Evolutionary conservation across 2,113 vertebrate species (phyloP).

Genomic region (Ginglymostoma cirratum): DNA sequence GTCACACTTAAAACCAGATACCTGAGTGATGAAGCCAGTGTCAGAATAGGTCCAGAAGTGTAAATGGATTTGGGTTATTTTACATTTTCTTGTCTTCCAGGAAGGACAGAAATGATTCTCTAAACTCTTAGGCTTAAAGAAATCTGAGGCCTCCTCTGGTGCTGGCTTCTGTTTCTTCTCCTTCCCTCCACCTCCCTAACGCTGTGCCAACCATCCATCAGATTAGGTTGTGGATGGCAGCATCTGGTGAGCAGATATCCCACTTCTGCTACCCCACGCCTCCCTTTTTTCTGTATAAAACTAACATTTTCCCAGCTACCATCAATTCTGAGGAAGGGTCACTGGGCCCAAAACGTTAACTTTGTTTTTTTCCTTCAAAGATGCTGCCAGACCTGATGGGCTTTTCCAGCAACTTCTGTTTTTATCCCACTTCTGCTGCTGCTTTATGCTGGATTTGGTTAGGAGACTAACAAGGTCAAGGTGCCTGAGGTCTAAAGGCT

Average conservation of each 20-base stretch:
- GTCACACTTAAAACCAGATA: neutral
- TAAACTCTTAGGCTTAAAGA: neutral
- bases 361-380: no score
- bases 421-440: neutral
- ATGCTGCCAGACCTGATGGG: no score
- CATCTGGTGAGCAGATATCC: neutral
- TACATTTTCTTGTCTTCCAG: neutral
- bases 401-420: no score
- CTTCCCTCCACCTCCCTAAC: neutral
- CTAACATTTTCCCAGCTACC: no score
- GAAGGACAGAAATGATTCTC: neutral
- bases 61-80: neutral
- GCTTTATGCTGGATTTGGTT: neutral
- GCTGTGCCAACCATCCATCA: neutral
- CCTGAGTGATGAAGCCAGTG: neutral
- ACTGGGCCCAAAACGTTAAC: no score
- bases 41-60: neutral
- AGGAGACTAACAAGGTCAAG: neutral
- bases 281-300: no score
- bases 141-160: neutral
- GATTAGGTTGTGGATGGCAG: neutral
- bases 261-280: neutral
- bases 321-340: no score
- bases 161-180: neutral
- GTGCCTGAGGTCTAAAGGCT: no score